Conservation (phyloP, 2,113 vertebrate species). For the Suricata suricatta region DNA sequence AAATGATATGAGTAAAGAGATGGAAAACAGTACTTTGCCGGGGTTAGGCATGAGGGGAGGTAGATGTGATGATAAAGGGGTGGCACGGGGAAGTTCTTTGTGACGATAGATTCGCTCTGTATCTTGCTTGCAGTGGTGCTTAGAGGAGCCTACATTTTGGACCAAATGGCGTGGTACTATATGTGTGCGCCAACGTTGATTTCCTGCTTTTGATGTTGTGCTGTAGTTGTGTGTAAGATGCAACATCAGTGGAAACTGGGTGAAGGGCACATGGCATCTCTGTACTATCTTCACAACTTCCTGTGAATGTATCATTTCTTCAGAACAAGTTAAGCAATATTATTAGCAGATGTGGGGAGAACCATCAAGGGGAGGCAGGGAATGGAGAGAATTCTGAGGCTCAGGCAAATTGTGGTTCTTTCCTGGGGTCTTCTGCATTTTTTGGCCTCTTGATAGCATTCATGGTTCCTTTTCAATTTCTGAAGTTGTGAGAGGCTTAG, state of each 20-base stretch:
- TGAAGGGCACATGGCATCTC: not conserved
- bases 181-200: accelerated
- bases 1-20: not conserved
- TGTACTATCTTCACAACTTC: not conserved
- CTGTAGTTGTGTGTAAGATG: not conserved
- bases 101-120: not conserved
- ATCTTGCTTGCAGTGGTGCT: not conserved
- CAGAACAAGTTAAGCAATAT: not conserved
- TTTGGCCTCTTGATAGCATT: not conserved
- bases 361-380: not conserved
- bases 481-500: not conserved
- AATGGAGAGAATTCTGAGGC: not conserved
- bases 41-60: not conserved
- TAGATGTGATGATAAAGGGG: not conserved
- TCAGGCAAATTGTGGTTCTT: not conserved
- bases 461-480: not conserved
- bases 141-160: not conserved
- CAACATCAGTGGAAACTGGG: not conserved
- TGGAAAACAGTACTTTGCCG: not conserved
- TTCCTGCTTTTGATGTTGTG: constrained; percentile 9
- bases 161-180: not conserved
- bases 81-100: not conserved
- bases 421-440: not conserved
- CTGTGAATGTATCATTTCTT: not conserved
- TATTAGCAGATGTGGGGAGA: not conserved